These are phyloP conservation scores for Notocelia uddmanniana DNA, from an alignment of 2,888 invertebrate genomes.

Conservation along the genomic window DNA sequence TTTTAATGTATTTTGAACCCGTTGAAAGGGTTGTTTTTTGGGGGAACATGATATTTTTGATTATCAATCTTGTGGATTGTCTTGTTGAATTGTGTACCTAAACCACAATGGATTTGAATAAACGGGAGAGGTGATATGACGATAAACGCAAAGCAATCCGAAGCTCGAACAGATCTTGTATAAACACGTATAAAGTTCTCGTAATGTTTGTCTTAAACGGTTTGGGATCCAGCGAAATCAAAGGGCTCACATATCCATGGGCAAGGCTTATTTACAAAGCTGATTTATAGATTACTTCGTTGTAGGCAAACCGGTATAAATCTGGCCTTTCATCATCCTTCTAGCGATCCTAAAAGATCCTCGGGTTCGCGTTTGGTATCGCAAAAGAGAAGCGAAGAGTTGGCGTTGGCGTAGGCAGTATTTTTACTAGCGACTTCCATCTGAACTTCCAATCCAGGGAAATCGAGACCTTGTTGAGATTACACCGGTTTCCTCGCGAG, in stretches of 20 bases:
- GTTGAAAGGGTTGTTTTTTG: conserved; percentile 23
- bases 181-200: conserved; percentile 6
- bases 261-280: no score
- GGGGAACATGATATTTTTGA: conserved; percentile 16
- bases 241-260: conserved; percentile 22
- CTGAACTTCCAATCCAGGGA: no score
- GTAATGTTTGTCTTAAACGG: conserved; percentile 11
- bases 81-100: not conserved
- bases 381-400: no score
- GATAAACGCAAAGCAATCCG: not conserved
- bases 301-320: no score
- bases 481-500: no score
- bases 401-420: no score
- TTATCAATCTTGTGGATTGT: not conserved
- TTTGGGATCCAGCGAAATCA: not conserved
- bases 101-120: not conserved
- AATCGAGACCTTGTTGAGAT: no score
- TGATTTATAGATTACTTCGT: no score
- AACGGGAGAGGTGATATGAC: not conserved
- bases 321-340: no score
- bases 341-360: no score
- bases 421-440: no score
- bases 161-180: not conserved
- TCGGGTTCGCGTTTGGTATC: no score
- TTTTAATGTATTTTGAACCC: conserved; percentile 9